Percentiles rank a stretch among this genome's conserved stretches.
Evolutionary conservation across 2,113 vertebrate genomes (phyloP).

Genomic region (rabbit (Oryctolagus cuniculus)): mOryCun1.1 NC_091439.1:63119501-63120000

Average conservation of each 20-base stretch:
- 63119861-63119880: background rate
- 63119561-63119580: constrained; percentile 27
- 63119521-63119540: background rate
- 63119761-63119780: background rate
- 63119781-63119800: background rate
- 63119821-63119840: background rate
- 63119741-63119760: background rate
- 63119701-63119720: background rate
- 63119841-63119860: background rate
- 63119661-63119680: background rate
- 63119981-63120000: background rate
- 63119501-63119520: background rate
- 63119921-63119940: background rate
- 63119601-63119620: constrained; percentile 29
- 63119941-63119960: background rate
- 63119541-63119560: background rate
- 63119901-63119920: background rate
- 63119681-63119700: background rate
- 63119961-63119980: background rate
- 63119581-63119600: background rate
- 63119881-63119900: background rate
- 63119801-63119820: background rate
- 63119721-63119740: background rate
- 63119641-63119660: background rate
- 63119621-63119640: background rate